Percentiles rank a stretch among this genome's conserved stretches.
Conservation (phyloP, 2,888 invertebrate genomes). For the Sesamia inferens region DNA sequence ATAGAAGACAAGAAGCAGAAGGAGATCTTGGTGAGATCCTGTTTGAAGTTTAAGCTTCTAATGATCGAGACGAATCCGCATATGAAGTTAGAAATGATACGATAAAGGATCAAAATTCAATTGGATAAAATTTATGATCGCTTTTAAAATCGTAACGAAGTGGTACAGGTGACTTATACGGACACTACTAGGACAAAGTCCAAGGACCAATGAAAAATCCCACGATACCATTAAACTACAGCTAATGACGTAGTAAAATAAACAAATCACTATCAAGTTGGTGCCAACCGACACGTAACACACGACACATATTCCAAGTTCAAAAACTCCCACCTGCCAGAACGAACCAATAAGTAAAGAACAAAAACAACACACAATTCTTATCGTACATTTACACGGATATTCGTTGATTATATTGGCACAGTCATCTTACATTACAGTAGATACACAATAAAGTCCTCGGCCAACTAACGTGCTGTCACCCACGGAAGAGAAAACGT, state of each 20-base stretch:
- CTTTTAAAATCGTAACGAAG: neutral
- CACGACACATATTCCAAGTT: neutral
- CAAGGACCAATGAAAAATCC: neutral
- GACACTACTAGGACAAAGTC: neutral
- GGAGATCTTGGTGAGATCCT: neutral
- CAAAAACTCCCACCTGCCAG: slow-evolving; percentile 30
- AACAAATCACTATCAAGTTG: slow-evolving; percentile 7
- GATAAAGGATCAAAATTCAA: neutral
- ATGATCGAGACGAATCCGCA: neutral
- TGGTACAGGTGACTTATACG: neutral
- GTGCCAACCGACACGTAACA: neutral
- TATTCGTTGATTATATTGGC: slow-evolving; percentile 64
- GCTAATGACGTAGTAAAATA: neutral
- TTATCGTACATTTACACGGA: slow-evolving; percentile 56
- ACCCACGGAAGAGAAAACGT: slow-evolving; percentile 86
- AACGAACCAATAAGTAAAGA: neutral
- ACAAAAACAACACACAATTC: slow-evolving; percentile 22
- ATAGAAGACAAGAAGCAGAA: neutral
- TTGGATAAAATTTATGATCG: neutral
- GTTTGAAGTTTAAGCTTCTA: neutral
- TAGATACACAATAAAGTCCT: slow-evolving; percentile 81
- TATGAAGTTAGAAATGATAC: neutral
- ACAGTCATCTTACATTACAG: slow-evolving; percentile 62
- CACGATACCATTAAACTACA: neutral
- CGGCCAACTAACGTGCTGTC: slow-evolving; percentile 80